Evolutionary conservation across 2,888 invertebrate genomes (phyloP), one percentile per base, ranked within the genome.

Genomic region (Athalia circularis): DNA sequence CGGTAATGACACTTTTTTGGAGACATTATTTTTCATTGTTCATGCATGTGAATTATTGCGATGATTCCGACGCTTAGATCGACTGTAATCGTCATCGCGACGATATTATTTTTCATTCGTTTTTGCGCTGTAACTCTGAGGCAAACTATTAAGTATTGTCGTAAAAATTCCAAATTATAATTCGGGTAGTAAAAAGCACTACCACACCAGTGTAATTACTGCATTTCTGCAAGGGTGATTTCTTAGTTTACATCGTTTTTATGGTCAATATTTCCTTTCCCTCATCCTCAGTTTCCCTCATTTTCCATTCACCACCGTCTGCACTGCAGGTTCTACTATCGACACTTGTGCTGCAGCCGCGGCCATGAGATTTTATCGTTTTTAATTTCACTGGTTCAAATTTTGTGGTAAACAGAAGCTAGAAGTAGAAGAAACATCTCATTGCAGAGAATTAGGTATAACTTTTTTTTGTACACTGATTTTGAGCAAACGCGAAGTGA

Each of bases 121-220:
- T 64, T 50, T 75, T 62, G 11, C 75, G 48, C 62, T 75, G 50
- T 75, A 62, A 50, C n/a, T 29, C 29, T 29, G 29, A 29, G 29
- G 11, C 64, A n/a, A 75, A 64, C 75, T 64, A 52, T 75, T 62
- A 75, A 75, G 62, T 62, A 83, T 85, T 84, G 85, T 85, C 83
- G 83, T 82, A 84, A 85, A 84, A 82, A 82, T 79, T 82, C 81
- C 84, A 64, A 72, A 79, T 79, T 81, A 84, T 83, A 82, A 83
- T 83, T 80, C 76, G 45, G 77, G 83, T 80, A 80, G 82, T 84
- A 81, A 84, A 75, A 82, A 84, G 79, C 79, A 78, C 80, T 80
- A 65, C 79, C 78, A 81, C 81, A 80, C 80, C 82, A 81, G 81
- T 84, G 81, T 84, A 84, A 84, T 84, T 84, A 84, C 82, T 79